phyloP scores from a whole-genome alignment of 2,888 invertebrate genomes.

The Ophonus ardosiacus region DNA sequence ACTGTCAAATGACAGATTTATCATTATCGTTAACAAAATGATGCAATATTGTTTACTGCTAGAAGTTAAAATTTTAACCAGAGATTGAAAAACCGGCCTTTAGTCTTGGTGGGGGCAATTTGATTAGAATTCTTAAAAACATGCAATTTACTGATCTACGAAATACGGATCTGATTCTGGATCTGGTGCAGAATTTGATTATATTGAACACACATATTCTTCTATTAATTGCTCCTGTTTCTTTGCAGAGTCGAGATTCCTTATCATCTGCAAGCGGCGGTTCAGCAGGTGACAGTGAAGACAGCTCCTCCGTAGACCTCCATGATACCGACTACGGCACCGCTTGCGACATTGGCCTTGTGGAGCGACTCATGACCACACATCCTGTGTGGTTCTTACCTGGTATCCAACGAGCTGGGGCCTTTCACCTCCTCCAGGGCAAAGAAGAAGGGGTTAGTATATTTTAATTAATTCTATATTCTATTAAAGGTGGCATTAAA shows the following conservation, averaged over 20 bases:
- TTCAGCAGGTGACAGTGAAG: constrained; percentile 78
- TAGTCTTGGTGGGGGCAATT: no score
- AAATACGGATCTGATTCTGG: no score
- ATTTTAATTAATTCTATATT: not conserved
- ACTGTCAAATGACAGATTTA: no score
- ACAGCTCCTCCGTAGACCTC: constrained; percentile 72
- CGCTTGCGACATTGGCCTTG: constrained; percentile 89
- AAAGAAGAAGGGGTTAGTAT: constrained; percentile 92
- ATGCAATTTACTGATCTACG: no score
- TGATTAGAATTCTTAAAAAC: no score
- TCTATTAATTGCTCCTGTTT: not conserved
- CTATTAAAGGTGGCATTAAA: no score
- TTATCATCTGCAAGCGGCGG: constrained; percentile 81
- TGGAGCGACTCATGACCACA: constrained; percentile 92
- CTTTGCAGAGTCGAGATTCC: constrained; percentile 81
- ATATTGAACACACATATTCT: no score
- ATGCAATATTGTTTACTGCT: no score
- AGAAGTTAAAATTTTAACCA: no score
- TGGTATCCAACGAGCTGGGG: constrained; percentile 94
- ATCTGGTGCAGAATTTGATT: no score
- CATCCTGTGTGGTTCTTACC: constrained; percentile 98
- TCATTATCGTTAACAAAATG: no score
- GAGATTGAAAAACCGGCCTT: no score
- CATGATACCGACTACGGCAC: constrained; percentile 83
- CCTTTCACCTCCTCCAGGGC: constrained; percentile 94